Evolutionary conservation across 64 coral and sea anemone genomes (phyloP), one percentile per base, ranked within the genome.

Genomic region (Hydrozoanthus tunicans): DNA sequence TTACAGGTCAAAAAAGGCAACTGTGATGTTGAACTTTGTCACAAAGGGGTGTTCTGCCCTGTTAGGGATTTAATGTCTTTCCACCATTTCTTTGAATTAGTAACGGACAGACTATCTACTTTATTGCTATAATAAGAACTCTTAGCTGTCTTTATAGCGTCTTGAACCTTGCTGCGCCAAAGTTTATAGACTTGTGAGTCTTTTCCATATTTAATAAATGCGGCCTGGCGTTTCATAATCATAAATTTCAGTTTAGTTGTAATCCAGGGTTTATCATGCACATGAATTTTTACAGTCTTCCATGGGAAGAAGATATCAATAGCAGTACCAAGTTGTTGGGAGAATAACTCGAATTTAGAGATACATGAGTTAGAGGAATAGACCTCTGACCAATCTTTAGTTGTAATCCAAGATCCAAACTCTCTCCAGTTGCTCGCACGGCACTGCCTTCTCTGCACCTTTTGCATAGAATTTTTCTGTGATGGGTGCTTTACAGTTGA

Each of bases 331-430:
- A 93, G 51, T 69, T 79, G 52, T 7, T 93, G 6, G 58, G 73
- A 93, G 74, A 93, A 93, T 56, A 89, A 69, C 17, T 68, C 74
- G 67, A 88, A 89, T 57, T 89, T 93, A 73, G 72, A 58, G 57
- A 62, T 13, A 79, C 91, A 89, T 53, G 91, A 88, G 1, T 14
- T 15, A 79, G 82, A 62, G 58, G n/a, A 24, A 66, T 66, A 84
- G 15, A 88, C 59, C 25, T 92, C 74, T 12, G 91, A 86, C 91
- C 91, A 92, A 51, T 86, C 91, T 26, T 80, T 79, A 79, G 82
- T 89, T 79, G 91, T 93, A 61, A 93, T 93, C 91, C 83, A 93
- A 7, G 32, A 53, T 79, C 83, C 91, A 89, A 93, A 93, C 73
- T 93, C 83, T 93, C 74, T 93, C 61, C 84, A 88, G 52, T 88